These are phyloP conservation scores for Microplitis mediator DNA, from an alignment of 1,140 invertebrate genomes.

Conservation along the genomic window DNA sequence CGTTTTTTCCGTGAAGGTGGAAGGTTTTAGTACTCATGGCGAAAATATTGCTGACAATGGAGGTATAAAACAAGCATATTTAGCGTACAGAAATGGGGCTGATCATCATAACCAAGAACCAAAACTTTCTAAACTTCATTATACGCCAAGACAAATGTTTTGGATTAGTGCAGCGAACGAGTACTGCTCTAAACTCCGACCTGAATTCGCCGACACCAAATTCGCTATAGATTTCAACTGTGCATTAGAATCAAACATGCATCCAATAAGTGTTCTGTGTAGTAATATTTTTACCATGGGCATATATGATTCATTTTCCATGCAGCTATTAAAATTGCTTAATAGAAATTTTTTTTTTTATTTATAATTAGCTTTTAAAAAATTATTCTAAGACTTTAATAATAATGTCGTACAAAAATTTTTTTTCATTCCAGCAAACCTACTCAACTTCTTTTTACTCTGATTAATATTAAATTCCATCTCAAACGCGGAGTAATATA, in stretches of 20 bases:
- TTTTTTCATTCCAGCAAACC: too few species aligned
- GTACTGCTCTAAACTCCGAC: constrained; percentile 63
- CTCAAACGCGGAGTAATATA: too few species aligned
- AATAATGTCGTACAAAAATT: too few species aligned
- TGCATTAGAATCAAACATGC: constrained; percentile 76
- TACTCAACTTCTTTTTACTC: too few species aligned
- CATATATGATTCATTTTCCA: too few species aligned
- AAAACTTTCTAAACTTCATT: constrained; percentile 62
- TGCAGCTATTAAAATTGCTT: too few species aligned
- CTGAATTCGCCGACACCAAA: constrained; percentile 75
- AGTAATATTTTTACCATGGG: constrained; percentile 72
- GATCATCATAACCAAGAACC: constrained; percentile 69
- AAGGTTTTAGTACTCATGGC: constrained; percentile 85
- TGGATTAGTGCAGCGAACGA: constrained; percentile 54
- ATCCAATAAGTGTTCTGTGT: constrained; percentile 89
- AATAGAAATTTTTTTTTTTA: too few species aligned
- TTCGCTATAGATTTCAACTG: constrained; percentile 85
- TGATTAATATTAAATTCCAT: too few species aligned
- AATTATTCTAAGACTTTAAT: too few species aligned
- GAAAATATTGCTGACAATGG: constrained; percentile 94
- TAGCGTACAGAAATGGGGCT: constrained; percentile 77
- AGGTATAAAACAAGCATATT: constrained; percentile 85
- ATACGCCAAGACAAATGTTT: constrained; percentile 23
- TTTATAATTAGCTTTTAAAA: too few species aligned
- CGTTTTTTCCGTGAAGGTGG: constrained; percentile 71